Evolutionary conservation across 2,797 vertebrate species (phyloP).

Genomic region (Myiothlypis chrysogaster): DNA sequence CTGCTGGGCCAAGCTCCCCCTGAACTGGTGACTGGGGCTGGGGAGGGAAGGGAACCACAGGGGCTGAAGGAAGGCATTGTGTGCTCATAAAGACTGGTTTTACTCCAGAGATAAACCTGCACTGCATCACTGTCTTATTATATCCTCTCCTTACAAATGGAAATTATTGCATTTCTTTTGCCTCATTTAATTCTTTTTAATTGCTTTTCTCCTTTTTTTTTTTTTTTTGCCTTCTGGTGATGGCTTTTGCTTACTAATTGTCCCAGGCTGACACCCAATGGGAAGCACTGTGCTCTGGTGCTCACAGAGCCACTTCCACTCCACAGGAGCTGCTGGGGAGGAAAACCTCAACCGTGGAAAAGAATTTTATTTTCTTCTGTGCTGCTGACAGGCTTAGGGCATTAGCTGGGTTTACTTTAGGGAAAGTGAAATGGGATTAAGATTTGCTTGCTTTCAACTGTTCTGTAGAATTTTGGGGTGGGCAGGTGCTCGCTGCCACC

Average conservation of each 20-base stretch:
- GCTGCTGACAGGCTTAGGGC: background rate
- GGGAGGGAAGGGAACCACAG: background rate
- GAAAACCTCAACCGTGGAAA: background rate
- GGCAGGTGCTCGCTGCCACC: background rate
- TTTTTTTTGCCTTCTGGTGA: background rate
- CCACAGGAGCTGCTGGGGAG: background rate
- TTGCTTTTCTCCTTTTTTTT: background rate
- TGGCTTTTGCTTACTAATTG: slow-evolving; percentile 44
- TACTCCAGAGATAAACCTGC: slow-evolving; percentile 34
- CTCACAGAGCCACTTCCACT: background rate
- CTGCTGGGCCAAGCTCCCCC: background rate
- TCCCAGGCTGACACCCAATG: slow-evolving; percentile 33
- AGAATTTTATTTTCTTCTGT: background rate
- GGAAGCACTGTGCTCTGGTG: background rate
- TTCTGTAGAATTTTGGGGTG: background rate
- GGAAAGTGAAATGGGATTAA: background rate
- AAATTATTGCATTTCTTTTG: slow-evolving; percentile 66
- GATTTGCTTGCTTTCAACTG: background rate
- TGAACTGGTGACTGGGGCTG: background rate
- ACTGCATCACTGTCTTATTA: slow-evolving; percentile 50
- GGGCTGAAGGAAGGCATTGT: slow-evolving; percentile 7
- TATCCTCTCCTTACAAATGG: slow-evolving; percentile 56
- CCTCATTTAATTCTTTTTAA: slow-evolving; percentile 65
- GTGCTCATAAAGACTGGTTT: slow-evolving; percentile 21
- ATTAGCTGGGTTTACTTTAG: background rate